Evolutionary conservation across 1,140 invertebrate genomes (phyloP), one percentile per base, ranked within the genome.

Genomic region (Berghia stephanieae): DNA sequence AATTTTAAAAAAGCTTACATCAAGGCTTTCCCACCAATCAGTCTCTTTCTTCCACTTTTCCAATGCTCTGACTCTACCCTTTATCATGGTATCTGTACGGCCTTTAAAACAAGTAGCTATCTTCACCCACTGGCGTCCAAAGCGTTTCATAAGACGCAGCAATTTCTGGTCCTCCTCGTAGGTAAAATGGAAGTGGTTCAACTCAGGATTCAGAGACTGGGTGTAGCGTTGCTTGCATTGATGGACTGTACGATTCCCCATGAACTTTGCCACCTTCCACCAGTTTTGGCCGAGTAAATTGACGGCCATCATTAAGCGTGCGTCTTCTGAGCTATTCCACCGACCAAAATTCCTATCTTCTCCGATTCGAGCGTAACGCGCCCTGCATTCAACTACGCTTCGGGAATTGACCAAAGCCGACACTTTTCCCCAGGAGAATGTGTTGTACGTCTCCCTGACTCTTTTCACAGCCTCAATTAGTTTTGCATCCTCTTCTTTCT

Each of bases 251-350:
- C 88, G 77, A 0, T 78, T 79, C 0, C 82, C 86, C 8, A 89
- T 85, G 42, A 80, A 73, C 43, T 85, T 80, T 24, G 81, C 67
- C 10, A 89, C 67, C 43, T 79, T 81, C 0, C 34, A 72, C 86
- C 86, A 89, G 55, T 84, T 79, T 8, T 78, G 79, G 40, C 87
- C 86, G 69, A 83, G 77, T 49, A 83, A 63, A 10, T 83, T 69
- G 2, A 88, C 81, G 24, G 82, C 83, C 67, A 82, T 77, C 3
- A 86, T 63, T 27, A 86, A 72, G 76, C 75, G 86, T 13, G 74
- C 73, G 83, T 89, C 88, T 75, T 89, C 88, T 34, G 83, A 80
- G 27, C 80, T 73, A 24, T 83, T 82, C 88, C 88, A 89, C 63
- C 79, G 69, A 1, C 88, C 87, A 16, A 78, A 77, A 36, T 82